Conservation (phyloP, 2,888 invertebrate genomes). For the Gastracanthus pulcherrimus region DNA sequence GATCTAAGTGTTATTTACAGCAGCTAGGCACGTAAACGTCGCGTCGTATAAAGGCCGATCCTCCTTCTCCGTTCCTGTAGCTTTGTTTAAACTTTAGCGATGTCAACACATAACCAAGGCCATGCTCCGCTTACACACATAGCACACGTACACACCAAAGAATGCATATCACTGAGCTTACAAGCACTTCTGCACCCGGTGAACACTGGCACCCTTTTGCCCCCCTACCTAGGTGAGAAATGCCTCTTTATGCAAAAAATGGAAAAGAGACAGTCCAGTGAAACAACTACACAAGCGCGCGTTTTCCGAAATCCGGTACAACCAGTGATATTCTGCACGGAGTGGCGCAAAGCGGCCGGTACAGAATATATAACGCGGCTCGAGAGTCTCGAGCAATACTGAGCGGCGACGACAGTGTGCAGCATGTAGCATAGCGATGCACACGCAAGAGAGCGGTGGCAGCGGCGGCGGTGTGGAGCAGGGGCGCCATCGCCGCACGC, state of each 20-base stretch:
- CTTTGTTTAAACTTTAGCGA: too few species aligned
- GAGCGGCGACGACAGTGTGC: not conserved
- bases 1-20: too few species aligned
- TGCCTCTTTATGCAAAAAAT: too few species aligned
- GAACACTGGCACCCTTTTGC: too few species aligned
- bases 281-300: too few species aligned
- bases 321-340: too few species aligned
- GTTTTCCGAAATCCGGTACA: too few species aligned
- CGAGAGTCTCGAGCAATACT: constrained; percentile 52
- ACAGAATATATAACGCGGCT: constrained; percentile 24
- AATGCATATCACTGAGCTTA: not conserved
- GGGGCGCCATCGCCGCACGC: constrained; percentile 21
- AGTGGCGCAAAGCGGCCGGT: constrained; percentile 1
- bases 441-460: not conserved
- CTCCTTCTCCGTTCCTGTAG: not conserved
- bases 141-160: not conserved
- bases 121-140: not conserved
- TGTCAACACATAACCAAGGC: too few species aligned
- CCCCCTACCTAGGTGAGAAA: too few species aligned
- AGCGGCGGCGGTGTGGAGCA: not conserved
- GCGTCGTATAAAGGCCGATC: not conserved
- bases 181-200: too few species aligned
- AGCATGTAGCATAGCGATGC: constrained; percentile 16
- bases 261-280: too few species aligned
- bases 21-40: not conserved